Evolutionary conservation across 2,888 invertebrate genomes (phyloP).

Genomic region (Noctua janthe): DNA sequence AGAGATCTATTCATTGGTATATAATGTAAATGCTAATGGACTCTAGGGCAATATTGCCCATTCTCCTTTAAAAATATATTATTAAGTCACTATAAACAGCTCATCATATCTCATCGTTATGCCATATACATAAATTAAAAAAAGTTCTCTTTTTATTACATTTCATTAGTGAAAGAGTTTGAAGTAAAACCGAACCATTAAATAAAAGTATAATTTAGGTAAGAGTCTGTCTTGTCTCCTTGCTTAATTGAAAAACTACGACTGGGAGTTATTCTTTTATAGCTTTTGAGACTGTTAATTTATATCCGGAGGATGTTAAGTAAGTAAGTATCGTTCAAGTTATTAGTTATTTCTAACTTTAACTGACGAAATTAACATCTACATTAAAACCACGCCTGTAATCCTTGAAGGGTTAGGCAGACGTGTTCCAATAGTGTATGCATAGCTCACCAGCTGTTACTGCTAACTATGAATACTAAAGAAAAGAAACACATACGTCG

Average conservation of each 20-base stretch:
- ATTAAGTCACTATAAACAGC: background rate
- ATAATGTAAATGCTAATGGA: too few relatives aligned
- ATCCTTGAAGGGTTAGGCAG: background rate
- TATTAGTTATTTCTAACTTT: background rate
- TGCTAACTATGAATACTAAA: background rate
- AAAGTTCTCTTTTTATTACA: background rate
- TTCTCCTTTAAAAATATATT: too few relatives aligned
- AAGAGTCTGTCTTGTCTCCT: conserved; percentile 16
- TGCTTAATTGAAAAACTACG: conserved; percentile 32
- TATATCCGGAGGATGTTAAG: background rate
- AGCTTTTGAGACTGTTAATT: conserved; percentile 18
- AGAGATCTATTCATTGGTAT: too few relatives aligned
- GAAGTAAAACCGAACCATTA: background rate
- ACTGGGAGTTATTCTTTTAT: conserved; percentile 15
- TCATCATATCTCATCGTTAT: background rate
- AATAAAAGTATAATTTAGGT: conserved; percentile 19
- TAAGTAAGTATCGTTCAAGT: background rate
- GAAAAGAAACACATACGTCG: background rate
- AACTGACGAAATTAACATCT: background rate
- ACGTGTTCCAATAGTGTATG: background rate
- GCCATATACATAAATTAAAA: background rate
- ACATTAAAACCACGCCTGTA: background rate
- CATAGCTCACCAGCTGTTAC: background rate
- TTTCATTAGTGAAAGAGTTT: conserved; percentile 1
- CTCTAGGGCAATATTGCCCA: too few relatives aligned